Percentiles rank a stretch among this genome's conserved stretches.
Conservation (phyloP, 2,797 vertebrate species). For the Coregonus ussuriensis region DNA sequence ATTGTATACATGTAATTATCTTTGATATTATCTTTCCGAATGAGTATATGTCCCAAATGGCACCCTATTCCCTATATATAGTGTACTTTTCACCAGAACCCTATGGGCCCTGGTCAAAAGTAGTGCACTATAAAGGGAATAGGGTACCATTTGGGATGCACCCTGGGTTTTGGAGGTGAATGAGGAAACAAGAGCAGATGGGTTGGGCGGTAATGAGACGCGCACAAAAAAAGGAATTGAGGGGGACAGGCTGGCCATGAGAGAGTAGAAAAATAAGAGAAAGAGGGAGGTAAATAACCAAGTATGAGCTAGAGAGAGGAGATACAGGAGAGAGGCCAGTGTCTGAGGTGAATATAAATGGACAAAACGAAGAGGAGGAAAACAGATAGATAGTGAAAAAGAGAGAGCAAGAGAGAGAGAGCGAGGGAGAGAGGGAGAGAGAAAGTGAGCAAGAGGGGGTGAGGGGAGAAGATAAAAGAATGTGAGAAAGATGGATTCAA, state of each 20-base stretch:
- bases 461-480: slow-evolving; percentile 67
- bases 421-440: slow-evolving; percentile 58
- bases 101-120: background rate
- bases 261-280: slow-evolving; percentile 56
- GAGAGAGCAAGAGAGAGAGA: slow-evolving; percentile 61
- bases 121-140: background rate
- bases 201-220: slow-evolving; percentile 65
- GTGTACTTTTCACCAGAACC: background rate
- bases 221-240: slow-evolving; percentile 57
- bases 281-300: slow-evolving; percentile 60
- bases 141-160: background rate
- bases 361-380: slow-evolving; percentile 63
- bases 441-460: slow-evolving; percentile 48
- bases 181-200: slow-evolving; percentile 64
- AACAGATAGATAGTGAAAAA: slow-evolving; percentile 28
- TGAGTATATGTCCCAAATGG: background rate
- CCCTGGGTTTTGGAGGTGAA: slow-evolving; percentile 43
- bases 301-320: slow-evolving; percentile 16
- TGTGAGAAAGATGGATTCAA: slow-evolving; percentile 72
- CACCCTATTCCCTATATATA: background rate
- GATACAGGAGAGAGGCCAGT: slow-evolving; percentile 18
- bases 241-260: slow-evolving; percentile 56
- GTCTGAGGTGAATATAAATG: slow-evolving; percentile 77
- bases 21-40: slow-evolving; percentile 38
- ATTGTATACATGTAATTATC: slow-evolving; percentile 53